Percentiles rank a stretch among this genome's conserved stretches.
Conservation (phyloP, 1,140 invertebrate genomes). For the Oedothorax gibbosus region DNA sequence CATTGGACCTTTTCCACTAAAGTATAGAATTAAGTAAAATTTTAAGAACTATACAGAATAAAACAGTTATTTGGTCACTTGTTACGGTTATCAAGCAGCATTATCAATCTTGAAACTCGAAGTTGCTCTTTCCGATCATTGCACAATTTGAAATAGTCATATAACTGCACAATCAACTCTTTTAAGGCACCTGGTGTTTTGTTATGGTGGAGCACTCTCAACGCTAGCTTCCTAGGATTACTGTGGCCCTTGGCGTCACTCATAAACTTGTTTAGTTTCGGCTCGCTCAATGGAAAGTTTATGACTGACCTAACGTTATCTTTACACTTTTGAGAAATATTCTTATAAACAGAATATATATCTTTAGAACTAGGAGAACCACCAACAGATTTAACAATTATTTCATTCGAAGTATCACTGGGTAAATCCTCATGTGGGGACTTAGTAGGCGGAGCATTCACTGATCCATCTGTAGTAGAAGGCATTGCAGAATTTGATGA, state of each 20-base stretch:
- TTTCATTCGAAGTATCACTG: no score
- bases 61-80: background rate
- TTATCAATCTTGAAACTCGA: slow-evolving; percentile 4
- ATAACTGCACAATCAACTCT: slow-evolving; percentile 9
- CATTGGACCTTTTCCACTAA: background rate
- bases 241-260: background rate
- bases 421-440: no score
- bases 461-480: no score
- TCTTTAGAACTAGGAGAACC: background rate
- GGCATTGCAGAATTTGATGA: no score
- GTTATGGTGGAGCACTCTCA: background rate
- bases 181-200: slow-evolving; percentile 24
- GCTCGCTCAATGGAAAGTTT: background rate
- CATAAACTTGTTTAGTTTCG: slow-evolving; percentile 1
- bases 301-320: background rate
- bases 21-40: background rate
- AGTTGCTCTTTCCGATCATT: background rate
- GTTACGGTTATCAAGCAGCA: background rate
- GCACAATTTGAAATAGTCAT: slow-evolving; percentile 16
- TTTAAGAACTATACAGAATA: background rate
- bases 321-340: background rate
- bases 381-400: slow-evolving; percentile 7
- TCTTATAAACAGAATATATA: slow-evolving; percentile 16
- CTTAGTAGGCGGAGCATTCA: no score
- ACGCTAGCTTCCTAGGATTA: background rate